Evolutionary conservation across 1,140 invertebrate species (phyloP).

Genomic region (Chrysoperla carnea): DNA sequence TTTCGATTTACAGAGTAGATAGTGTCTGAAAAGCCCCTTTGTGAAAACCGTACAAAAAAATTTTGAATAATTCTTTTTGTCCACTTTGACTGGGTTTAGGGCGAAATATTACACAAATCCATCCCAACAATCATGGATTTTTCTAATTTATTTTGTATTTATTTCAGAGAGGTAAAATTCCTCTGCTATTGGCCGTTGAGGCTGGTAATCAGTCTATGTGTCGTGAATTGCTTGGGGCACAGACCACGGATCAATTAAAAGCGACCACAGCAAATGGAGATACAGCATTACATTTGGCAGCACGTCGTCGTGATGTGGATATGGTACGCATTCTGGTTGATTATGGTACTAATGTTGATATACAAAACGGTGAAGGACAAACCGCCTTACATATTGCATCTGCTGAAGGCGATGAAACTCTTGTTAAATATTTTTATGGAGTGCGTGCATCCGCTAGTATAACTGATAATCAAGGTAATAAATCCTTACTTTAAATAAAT

Average conservation of each 20-base stretch:
- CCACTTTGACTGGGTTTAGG: too few relatives aligned
- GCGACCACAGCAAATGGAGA: conserved; percentile 61
- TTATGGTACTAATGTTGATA: conserved; percentile 77
- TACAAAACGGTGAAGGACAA: conserved; percentile 81
- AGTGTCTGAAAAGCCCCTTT: too few relatives aligned
- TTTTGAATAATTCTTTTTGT: too few relatives aligned
- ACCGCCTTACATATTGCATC: conserved; percentile 88
- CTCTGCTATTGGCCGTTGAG: conserved; percentile 81
- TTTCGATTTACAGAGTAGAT: too few relatives aligned
- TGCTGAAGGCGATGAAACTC: conserved; percentile 82
- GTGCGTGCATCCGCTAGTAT: conserved; percentile 86
- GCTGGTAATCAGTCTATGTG: conserved; percentile 85
- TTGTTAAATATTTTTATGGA: conserved; percentile 90
- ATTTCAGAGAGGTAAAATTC: conserved; percentile 76
- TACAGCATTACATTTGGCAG: conserved; percentile 80
- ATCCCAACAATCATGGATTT: too few relatives aligned
- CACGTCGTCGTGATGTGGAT: conserved; percentile 74
- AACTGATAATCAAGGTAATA: conserved; percentile 67
- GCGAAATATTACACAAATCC: too few relatives aligned
- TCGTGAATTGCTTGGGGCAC: conserved; percentile 68
- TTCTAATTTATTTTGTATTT: conserved; percentile 20
- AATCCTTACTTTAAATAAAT: too few relatives aligned
- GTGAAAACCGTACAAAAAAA: too few relatives aligned
- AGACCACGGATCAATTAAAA: conserved; percentile 63
- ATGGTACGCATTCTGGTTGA: conserved; percentile 80